These are phyloP conservation scores for Trinorchestia longiramus DNA, from an alignment of 1,140 invertebrate genomes.

Conservation along the genomic window DNA sequence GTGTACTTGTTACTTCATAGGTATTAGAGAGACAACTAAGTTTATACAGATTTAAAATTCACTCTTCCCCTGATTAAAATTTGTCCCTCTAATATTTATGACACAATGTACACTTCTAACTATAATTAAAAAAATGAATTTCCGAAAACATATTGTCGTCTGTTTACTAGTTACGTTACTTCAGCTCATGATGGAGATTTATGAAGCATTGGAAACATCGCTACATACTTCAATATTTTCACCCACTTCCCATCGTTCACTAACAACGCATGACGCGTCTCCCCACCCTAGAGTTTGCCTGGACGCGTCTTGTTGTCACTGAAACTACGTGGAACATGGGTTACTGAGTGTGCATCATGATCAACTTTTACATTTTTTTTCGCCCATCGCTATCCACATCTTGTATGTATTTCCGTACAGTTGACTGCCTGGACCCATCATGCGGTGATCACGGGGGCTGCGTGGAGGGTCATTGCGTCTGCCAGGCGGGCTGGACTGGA, in stretches of 20 bases:
- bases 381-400: no score
- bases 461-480: constrained; percentile 92
- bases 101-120: not conserved
- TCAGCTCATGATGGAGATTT: not conserved
- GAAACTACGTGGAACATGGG: no score
- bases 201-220: not conserved
- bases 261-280: not conserved
- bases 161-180: not conserved
- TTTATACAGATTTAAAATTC: not conserved
- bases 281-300: no score
- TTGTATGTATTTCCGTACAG: constrained; percentile 71
- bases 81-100: not conserved
- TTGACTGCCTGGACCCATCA: constrained; percentile 86
- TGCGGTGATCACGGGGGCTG: constrained; percentile 94
- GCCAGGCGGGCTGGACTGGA: constrained; percentile 95
- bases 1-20: not conserved
- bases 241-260: not conserved
- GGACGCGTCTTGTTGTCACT: no score
- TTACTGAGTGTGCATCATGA: not conserved
- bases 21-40: not conserved
- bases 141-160: not conserved
- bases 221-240: not conserved
- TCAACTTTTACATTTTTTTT: not conserved
- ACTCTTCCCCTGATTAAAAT: not conserved
- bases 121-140: not conserved